Percentiles rank a stretch among this genome's conserved stretches.
Conservation (phyloP, 2,113 vertebrate genomes). For the Riparia riparia region DNA sequence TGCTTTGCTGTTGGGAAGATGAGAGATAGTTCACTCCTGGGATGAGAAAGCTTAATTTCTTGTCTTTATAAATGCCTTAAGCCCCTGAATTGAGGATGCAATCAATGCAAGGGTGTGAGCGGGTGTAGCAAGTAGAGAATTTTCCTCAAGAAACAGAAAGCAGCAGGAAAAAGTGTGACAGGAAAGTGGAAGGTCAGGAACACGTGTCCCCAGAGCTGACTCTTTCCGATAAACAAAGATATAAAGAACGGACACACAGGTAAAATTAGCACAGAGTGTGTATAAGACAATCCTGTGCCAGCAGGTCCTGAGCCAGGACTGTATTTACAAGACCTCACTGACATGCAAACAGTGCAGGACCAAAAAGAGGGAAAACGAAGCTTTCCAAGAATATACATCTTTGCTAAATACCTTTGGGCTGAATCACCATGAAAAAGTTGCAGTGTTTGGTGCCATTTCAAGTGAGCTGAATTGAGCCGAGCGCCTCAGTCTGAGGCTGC, state of each 20-base stretch:
- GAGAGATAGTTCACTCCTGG: neutral
- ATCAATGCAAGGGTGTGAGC: too few relatives aligned
- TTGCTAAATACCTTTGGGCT: neutral
- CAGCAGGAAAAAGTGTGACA: neutral
- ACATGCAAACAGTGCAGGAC: neutral
- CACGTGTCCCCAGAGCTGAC: neutral
- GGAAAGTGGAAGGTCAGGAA: neutral
- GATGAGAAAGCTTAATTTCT: neutral
- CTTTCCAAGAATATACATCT: neutral
- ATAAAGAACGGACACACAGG: neutral
- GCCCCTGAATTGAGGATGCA: neutral
- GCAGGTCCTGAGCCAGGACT: neutral
- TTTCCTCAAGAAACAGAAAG: neutral
- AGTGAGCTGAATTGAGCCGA: neutral
- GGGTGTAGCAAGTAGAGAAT: accelerated
- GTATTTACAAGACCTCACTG: neutral
- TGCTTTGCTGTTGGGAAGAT: neutral
- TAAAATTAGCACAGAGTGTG: neutral
- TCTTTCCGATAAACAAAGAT: neutral
- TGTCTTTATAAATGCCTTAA: neutral
- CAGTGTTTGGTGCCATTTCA: neutral
- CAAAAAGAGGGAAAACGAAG: neutral
- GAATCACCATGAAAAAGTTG: neutral
- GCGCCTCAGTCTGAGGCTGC: neutral
- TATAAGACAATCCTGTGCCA: neutral